These are phyloP conservation scores for Drosophila longiperda DNA, from an alignment of 2,888 invertebrate species.

Conservation along the genomic window DNA sequence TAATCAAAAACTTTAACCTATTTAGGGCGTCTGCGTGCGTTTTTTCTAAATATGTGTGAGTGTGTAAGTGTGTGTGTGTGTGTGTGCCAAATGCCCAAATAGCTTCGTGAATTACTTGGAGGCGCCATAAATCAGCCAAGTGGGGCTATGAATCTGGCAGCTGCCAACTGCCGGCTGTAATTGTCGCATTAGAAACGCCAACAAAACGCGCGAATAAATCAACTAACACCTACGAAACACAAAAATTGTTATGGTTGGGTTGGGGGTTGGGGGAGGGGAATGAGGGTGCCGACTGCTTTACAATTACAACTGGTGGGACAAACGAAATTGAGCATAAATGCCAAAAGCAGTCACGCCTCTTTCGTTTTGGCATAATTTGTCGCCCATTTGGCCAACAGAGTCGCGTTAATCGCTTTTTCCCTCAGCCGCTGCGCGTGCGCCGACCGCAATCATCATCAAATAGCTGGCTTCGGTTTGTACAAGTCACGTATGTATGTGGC, in stretches of 20 bases:
- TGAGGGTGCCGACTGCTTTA: constrained; percentile 39
- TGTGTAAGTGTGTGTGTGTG: constrained; percentile 40
- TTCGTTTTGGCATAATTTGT: constrained; percentile 77
- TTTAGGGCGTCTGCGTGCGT: constrained; percentile 39
- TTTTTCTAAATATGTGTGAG: constrained; percentile 22
- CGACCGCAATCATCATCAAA: not conserved
- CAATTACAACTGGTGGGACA: constrained; percentile 57
- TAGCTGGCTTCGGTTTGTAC: not conserved
- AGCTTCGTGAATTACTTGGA: constrained; percentile 68
- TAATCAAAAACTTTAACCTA: constrained; percentile 67
- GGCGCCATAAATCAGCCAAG: constrained; percentile 76
- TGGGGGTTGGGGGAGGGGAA: not conserved
- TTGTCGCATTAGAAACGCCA: constrained; percentile 78
- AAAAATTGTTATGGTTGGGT: not conserved
- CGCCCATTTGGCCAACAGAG: constrained; percentile 70
- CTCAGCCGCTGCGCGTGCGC: constrained; percentile 67
- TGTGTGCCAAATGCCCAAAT: constrained; percentile 76
- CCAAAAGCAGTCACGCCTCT: constrained; percentile 72
- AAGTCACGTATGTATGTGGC: constrained; percentile 31
- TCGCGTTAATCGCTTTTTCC: constrained; percentile 61
- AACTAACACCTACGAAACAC: constrained; percentile 60
- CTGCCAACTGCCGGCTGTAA: constrained; percentile 59
- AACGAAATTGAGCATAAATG: constrained; percentile 70
- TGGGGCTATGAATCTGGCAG: constrained; percentile 64
- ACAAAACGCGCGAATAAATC: constrained; percentile 74